These are phyloP conservation scores for Antechinus flavipes DNA, from an alignment of 2,113 vertebrate species.

Conservation along the genomic window DNA sequence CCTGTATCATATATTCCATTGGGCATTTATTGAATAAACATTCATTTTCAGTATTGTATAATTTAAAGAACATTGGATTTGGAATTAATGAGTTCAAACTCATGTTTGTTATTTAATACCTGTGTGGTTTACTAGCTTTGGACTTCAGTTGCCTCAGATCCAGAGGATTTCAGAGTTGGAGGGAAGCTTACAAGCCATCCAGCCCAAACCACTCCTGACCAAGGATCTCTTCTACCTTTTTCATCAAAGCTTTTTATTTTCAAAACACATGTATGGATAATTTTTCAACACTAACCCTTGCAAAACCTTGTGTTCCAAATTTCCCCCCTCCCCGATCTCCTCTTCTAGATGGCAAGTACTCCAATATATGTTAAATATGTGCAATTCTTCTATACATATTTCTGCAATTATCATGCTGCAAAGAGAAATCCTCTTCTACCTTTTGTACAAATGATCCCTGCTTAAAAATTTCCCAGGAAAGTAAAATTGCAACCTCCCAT, in stretches of 20 bases:
- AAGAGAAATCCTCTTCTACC: not conserved
- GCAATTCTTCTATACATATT: no score
- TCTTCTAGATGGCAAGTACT: no score
- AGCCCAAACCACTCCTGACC: not conserved
- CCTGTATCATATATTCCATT: not conserved
- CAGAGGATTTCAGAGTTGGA: not conserved
- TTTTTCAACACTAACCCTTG: no score
- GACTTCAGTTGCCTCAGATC: not conserved
- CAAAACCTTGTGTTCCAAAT: no score
- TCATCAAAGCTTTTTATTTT: no score
- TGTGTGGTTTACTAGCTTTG: not conserved
- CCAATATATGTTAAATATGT: no score
- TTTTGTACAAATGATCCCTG: not conserved
- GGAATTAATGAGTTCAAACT: not conserved
- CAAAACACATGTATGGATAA: no score
- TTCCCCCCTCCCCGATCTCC: no score
- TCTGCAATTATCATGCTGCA: no score
- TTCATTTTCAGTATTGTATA: not conserved
- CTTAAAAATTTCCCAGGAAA: not conserved
- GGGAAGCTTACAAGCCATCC: not conserved
- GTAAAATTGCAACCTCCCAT: not conserved
- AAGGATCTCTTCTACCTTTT: not conserved
- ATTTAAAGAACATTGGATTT: not conserved
- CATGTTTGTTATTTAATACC: not conserved
- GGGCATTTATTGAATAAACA: not conserved